These are phyloP conservation scores for Drosophila multiciliata DNA, from an alignment of 2,888 invertebrate species.

Conservation along the genomic window DNA sequence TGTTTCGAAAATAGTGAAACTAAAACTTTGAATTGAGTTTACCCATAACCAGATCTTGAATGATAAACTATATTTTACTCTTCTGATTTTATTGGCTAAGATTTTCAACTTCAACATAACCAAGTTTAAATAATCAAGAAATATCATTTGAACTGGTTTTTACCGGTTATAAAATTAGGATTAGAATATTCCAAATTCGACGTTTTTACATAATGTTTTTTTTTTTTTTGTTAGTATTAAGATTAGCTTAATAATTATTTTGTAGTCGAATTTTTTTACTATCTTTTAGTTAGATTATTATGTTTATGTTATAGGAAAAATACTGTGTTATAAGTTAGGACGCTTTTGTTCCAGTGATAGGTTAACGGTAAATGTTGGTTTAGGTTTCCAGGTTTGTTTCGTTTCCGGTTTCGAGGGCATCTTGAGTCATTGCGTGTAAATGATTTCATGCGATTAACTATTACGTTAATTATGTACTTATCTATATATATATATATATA, in stretches of 20 bases:
- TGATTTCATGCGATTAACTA: conserved; percentile 3
- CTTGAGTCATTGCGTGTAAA: conserved; percentile 11
- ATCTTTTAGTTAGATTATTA: not conserved
- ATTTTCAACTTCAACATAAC: not conserved
- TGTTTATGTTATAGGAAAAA: conserved; percentile 25
- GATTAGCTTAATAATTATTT: conserved; percentile 6
- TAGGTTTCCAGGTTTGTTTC: conserved; percentile 10
- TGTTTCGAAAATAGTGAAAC: not conserved
- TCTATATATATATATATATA: conserved; percentile 15
- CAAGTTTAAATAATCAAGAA: not conserved
- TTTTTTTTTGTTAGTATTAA: not conserved
- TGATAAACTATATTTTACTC: not conserved
- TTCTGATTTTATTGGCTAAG: not conserved
- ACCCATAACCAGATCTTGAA: not conserved
- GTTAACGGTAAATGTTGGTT: conserved; percentile 24
- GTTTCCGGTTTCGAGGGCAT: conserved; percentile 10
- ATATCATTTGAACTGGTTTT: not conserved
- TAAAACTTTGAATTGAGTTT: not conserved
- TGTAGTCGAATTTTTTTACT: conserved; percentile 17
- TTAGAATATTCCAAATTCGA: not conserved
- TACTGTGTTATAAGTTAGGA: conserved; percentile 63
- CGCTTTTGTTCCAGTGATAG: conserved; percentile 57
- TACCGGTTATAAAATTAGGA: not conserved
- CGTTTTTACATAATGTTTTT: not conserved
- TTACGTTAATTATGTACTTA: conserved; percentile 20